These are phyloP conservation scores for Epizoanthus ramosus DNA, from an alignment of 92 coral and sea anemone species.

Conservation along the genomic window DNA sequence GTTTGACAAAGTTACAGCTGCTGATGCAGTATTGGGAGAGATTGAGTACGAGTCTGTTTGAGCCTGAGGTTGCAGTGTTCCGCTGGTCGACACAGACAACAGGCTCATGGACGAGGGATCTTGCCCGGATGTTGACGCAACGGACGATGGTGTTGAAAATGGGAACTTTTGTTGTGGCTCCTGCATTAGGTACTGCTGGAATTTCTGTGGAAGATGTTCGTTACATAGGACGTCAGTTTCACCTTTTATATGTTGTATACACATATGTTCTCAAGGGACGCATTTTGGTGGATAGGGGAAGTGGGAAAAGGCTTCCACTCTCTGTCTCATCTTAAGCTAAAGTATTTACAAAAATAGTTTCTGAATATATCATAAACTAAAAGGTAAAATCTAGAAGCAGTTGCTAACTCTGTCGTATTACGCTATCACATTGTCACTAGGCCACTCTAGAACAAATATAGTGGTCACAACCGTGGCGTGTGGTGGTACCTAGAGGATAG, in stretches of 20 bases:
- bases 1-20: conserved; percentile 87
- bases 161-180: conserved; percentile 7
- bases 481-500: too few species aligned
- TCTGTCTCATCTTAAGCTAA: too few species aligned
- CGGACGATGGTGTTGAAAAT: not conserved
- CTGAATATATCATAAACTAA: too few species aligned
- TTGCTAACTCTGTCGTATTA: too few species aligned
- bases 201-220: conserved; percentile 1
- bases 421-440: too few species aligned
- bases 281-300: too few species aligned
- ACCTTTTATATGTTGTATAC: not conserved
- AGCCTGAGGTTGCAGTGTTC: conserved; percentile 9
- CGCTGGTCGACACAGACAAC: conserved; percentile 36
- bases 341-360: too few species aligned
- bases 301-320: too few species aligned
- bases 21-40: conserved; percentile 89
- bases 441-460: too few species aligned
- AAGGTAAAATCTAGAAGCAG: too few species aligned
- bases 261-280: too few species aligned
- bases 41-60: conserved; percentile 46
- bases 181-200: conserved; percentile 30
- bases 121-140: not conserved
- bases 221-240: not conserved
- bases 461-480: too few species aligned
- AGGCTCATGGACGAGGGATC: conserved; percentile 20